Evolutionary conservation across 2,113 vertebrate genomes (phyloP), one percentile per base, ranked within the genome.

Genomic region (Loxodonta africana): DNA sequence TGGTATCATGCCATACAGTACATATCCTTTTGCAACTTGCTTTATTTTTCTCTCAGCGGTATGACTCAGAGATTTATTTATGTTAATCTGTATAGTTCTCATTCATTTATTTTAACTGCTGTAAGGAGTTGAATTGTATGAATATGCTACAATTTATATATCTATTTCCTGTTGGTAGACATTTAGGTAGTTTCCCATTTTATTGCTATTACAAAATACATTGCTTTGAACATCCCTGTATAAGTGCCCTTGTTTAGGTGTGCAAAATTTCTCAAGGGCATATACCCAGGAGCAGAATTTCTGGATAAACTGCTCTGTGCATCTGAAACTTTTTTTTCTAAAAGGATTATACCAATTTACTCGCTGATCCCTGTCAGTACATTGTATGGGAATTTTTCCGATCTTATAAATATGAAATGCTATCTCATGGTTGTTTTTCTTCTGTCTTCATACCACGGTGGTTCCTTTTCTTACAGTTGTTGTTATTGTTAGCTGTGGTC

Each of bases 51-150:
- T 30, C 41, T 62, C 33, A 88, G 37, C 6, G 67, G 25, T 53
- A 20, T 88, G n/a, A 90, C 74, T 83, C 67, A 30, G 20, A 90
- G 44, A 84, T 83, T 80, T 90, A 84, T 83, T 80, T 90, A n/a
- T 33, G n/a, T 44, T 65, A 73, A 80, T 57, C 3, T 33, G 28
- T 26, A 8, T 30, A 44, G 28, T 53, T 73, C 46, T 88, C 15
- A 23, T 44, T 91, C 62, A 88, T 51, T 76, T 60, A 78, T 93
- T 65, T 93, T 83, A 88, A 84, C 23, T 33, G 8, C 18, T 41
- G 0, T 69, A 77, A 95, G 37, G 30, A 69, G 46, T 46, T 67
- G 37, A 12, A 1, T 87, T 28, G 3, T 53, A 91, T 44, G 25
- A 83, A 51, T 73, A 48, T 33, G 15, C 25, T 12, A 78, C 33